phyloP scores from a whole-genome alignment of 2,888 invertebrate species.

The Drosophila affinis region DNA sequence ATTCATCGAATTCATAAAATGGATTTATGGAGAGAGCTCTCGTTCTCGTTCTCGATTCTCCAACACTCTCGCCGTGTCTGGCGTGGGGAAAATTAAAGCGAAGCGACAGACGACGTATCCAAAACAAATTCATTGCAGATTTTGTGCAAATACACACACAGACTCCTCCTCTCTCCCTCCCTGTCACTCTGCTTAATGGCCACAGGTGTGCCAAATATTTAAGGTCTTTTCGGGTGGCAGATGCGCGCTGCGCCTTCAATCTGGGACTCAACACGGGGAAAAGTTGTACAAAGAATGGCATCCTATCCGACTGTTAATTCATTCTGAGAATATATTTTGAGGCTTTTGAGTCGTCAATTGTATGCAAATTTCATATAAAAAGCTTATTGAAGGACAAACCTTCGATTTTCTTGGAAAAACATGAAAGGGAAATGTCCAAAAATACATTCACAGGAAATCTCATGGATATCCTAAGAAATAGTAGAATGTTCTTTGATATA shows the following conservation, averaged over 20 bases:
- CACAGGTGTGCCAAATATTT: slow-evolving; percentile 28
- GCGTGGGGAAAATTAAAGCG: slow-evolving; percentile 18
- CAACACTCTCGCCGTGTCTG: slow-evolving; percentile 3
- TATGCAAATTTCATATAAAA: neutral
- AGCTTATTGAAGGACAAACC: neutral
- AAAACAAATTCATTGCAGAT: slow-evolving; percentile 40
- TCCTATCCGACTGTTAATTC: neutral
- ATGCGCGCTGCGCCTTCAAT: slow-evolving; percentile 6
- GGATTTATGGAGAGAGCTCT: slow-evolving; percentile 60
- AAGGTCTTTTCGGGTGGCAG: slow-evolving; percentile 34
- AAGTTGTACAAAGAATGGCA: neutral
- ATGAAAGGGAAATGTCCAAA: neutral
- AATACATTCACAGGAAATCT: neutral
- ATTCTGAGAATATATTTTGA: neutral
- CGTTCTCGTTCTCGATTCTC: slow-evolving; percentile 7
- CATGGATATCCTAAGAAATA: neutral
- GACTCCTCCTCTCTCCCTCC: neutral
- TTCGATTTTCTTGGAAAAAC: neutral
- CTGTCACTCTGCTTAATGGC: neutral
- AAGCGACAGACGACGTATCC: slow-evolving; percentile 10
- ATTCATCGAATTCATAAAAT: slow-evolving; percentile 71
- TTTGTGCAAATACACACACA: slow-evolving; percentile 23
- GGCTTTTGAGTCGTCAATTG: neutral
- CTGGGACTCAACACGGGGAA: neutral
- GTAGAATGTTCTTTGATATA: neutral